Base-by-base conservation (phyloP, 2,797 vertebrate genomes). In the Poeciliopsis gracilis region DNA sequence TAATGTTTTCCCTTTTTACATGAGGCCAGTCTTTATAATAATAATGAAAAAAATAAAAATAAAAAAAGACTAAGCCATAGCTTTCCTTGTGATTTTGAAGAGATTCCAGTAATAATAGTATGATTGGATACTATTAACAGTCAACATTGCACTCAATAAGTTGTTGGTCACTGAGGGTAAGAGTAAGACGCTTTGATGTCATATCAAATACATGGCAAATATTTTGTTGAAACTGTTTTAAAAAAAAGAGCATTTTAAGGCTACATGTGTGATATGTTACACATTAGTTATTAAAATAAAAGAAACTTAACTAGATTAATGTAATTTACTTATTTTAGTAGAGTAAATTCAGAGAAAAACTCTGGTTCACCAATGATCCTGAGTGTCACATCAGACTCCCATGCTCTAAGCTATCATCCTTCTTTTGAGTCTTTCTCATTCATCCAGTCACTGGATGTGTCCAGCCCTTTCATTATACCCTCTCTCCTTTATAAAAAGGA, bases 401-500 rank as follows among this genome's bases (percentile, higher is more conserved):
- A 4, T 36, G 59, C 30, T 63, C 59, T 63, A 20, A 36, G 13
- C 30, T 20, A 63, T 63, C 59, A 33, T 33, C 59, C 30, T 36
- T 33, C 30, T 33, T 3, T 15, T 33, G 59, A 33, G 59, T 61
- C 30, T 33, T 20, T 20, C 16, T 63, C 59, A 63, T 63, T 63
- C 59, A 63, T 63, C 30, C 59, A 63, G 28, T 63, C 30, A 10
- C 33, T 36, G 15, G 16, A 63, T 36, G 30, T 46, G 70, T 30
- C 30, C 28, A 72, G n/a, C 70, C 28, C 45, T 72, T 72, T 25
- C n/a, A 30, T 72, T 72, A 47, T 72, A 28, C 47, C n/a, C 28
- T 30, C 45, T 73, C 45, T 79, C 67, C 83, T 75, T 73, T 81
- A 49, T 6, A 2, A 47, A 47, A 72, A 46, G 45, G 46, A 45